Evolutionary conservation across 2,888 invertebrate species (phyloP), one percentile per base, ranked within the genome.

Genomic region (Quadroppia sp.): DNA sequence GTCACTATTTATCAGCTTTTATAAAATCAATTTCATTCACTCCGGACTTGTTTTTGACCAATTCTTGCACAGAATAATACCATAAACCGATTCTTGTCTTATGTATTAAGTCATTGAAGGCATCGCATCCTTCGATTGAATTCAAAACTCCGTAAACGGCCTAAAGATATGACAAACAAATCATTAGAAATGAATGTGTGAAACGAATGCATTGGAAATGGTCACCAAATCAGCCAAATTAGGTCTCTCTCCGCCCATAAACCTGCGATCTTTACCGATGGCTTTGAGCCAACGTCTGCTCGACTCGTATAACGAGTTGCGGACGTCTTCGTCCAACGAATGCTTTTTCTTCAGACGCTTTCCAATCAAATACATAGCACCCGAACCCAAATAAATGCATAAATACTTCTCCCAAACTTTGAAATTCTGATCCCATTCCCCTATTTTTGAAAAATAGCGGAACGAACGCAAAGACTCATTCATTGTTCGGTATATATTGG

Each of bases 331-430:
- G 77, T 90, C 89, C 36, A 99, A 86, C 75, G 89, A 85, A 81
- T 98, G 89, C 88, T 88, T 89, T 80, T 89, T 89, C 82, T 95
- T 94, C 15, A 99, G 85, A 76, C 90, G 85, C 82, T 94, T 96
- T 0, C 92, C 89, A 78, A 99, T 90, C 40, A 92, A 81, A 87
- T 89, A 97, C 98, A 99, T 99, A 0, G 92, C 96, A 6, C 87
- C 84, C 0, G 98, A 93, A 3, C 98, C 98, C 0, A 92, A 88
- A 81, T 97, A 94, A 0, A 98, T 89, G 83, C 97, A 92, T 45
- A 94, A 82, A 67, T 86, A 83, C 77, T 92, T 87, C 82, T 97
- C 95, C 90, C 92, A 91, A 0, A 85, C 81, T 0, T 93, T 89
- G 82, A 98, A 98, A 79, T 90, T 87, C 74, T 90, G 86, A 74